Base-by-base conservation (phyloP, 2,113 vertebrate species). In the Alethe castanea region DNA sequence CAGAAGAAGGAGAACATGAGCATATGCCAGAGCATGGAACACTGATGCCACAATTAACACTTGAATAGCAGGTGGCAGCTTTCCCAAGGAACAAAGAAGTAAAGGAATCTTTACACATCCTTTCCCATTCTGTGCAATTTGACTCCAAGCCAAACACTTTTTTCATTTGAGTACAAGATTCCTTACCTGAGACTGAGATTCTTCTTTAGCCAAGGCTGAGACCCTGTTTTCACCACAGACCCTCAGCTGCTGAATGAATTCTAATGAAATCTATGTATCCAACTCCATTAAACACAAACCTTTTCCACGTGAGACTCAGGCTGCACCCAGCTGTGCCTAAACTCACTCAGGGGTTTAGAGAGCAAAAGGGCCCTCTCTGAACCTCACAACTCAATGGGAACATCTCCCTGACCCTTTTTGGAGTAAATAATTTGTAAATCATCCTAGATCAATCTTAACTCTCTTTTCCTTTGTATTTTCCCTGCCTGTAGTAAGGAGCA, bases 191-290 rank as follows among this genome's bases (percentile, higher is more conserved):
- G 23, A 11, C 24, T 3, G 0, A 19, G 40, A 40, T 40, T 12
- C 38, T 24, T 16, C 42, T 57, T 28, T 2, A 35, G 18, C 20
- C 35, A 5, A 42, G 18, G 25, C 54, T 42, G 14, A 47, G 38
- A 14, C 14, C 31, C 14, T 45, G 45, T 2, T 3, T 14, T 28
- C 35, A 19, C 23, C 31, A 16, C 54, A 42, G 40, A 16, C 22
- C 16, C 9, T 26, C 12, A 3, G 5, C 3, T 28, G 10, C 35
- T 36, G 53, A 26, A 48, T 64, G 14, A 26, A 56, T 26, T n/a
- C 29, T 19, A 1, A 36, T 53, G 6, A 53, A 62, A 45, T 36
- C 47, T 47, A 3, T 8, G 66, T 0, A 1, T 5, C 1, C 4
- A 61, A 1, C 28, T 35, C 56, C 56, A 25, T 33, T 9, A 42